Evolutionary conservation across 2,113 vertebrate species (phyloP), one percentile per base, ranked within the genome.

Genomic region (Alethe diademata): DNA sequence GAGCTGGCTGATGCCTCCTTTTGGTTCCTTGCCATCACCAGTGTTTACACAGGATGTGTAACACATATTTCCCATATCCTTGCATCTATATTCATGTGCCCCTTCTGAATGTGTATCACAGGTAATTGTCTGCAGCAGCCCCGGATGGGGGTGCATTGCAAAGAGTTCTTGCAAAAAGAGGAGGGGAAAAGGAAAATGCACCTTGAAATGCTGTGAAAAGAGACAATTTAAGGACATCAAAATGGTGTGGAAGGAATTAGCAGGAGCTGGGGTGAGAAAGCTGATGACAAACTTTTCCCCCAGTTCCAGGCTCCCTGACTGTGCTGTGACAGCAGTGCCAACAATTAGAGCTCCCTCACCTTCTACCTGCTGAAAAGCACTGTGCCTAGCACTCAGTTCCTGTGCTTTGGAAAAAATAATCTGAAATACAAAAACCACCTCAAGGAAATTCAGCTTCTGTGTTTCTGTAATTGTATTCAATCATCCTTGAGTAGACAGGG

Each of bases 241-340:
- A 91, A 65, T 8, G 76, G 54, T 73, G 61, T 20, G 40, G 86
- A 95, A 91, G 61, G 62, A 80, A 86, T 90, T 92, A 84, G 12
- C 48, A 33, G 71, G 47, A 88, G 47, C 45, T 6, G 4, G 15
- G 28, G 50, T 83, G 85, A 78, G 82, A 74, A 90, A 80, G 61
- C 65, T 83, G 38, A 7, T 35, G 85, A 65, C 38, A 78, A 86
- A 79, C 28, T n/a, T 50, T n/a, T 93, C 40, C 38, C 24, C 36
- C 20, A 9, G 26, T 17, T 50, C 74, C 65, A 80, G 19, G 26
- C 5, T 3, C 17, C 16, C 45, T 54, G 67, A 7, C 36, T 1
- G 1, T 15, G 45, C 36, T 12, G 54, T 42, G 70, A 60, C 56
- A 90, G 60, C 48, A 85, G 33, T 4, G 36, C 29, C 73, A 67